Evolutionary conservation across 2,113 vertebrate species (phyloP).

Genomic region (Eptesicus fuscus): DNA sequence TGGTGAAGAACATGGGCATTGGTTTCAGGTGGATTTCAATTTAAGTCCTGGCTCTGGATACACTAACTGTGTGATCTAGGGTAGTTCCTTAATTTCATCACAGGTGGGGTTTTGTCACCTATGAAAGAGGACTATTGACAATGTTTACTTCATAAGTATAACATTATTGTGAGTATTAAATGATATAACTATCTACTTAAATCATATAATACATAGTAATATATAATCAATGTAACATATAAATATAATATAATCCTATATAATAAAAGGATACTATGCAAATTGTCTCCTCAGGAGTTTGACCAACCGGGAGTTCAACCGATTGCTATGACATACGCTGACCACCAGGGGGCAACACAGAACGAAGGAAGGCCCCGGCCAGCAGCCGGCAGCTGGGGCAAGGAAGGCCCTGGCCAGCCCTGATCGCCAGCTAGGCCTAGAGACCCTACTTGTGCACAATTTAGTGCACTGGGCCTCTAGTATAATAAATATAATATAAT

Average conservation of each 20-base stretch:
- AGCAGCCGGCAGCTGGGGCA: no score
- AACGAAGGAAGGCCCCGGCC: no score
- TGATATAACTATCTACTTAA: not conserved
- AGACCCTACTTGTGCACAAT: no score
- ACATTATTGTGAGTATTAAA: not conserved
- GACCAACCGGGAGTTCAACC: no score
- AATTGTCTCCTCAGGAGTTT: no score
- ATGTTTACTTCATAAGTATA: not conserved
- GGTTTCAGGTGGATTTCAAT: not conserved
- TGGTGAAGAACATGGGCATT: not conserved
- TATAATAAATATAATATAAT: no score
- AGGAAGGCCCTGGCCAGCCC: no score
- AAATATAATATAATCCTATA: not conserved
- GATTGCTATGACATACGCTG: no score
- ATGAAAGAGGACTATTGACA: not conserved
- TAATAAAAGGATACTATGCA: no score
- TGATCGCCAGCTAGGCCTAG: no score
- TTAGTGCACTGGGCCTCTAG: no score
- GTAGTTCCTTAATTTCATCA: not conserved
- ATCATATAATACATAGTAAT: not conserved
- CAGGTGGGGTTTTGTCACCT: not conserved
- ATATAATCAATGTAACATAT: not conserved
- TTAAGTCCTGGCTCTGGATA: not conserved
- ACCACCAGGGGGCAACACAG: no score
- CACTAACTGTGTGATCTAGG: not conserved